Base-by-base conservation (phyloP, 2,797 vertebrate genomes). In the Bradypus variegatus region DNA sequence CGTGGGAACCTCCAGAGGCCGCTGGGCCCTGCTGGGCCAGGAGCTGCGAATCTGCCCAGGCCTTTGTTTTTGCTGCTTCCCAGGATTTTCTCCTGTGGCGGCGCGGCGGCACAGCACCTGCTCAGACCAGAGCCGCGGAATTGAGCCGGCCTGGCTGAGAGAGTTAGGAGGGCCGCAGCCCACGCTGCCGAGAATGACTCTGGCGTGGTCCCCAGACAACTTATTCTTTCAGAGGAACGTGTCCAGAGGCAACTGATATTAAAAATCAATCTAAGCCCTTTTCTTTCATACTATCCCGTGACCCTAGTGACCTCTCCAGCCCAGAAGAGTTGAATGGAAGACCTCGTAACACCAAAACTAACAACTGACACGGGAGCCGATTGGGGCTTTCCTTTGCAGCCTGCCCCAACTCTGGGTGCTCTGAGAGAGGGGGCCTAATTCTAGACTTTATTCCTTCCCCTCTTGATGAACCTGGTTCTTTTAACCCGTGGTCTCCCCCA, bases 61-160 rank as follows among this genome's bases (percentile, higher is more conserved):
- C 48, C 90, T 94, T 94, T 94, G 94, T 95, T 77, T 92, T 76
- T 45, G 0, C 31, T 14, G 58, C 38, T 11, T 10, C 11, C 0
- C 29, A 87, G 77, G 14, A 65, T 91, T 89, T 85, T 31, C 83
- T 62, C 48, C 0, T 0, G 5, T 12, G 60, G 55, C 18, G 3
- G 23, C 31, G 65, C 5, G 8, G 72, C 83, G 25, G 41, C 53
- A 11, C 0, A 2, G 79, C 82, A 60, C 72, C 69, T 62, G 91
- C 89, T 75, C 25, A 9, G 25, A 4, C 5, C 5, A 0, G 15
- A 38, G 29, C 31, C 55, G 7, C 0, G 1, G 70, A 58, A 41
- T 4, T n/a, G 85, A 73, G 80, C 67, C 38, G 10, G 16, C 60
- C 73, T 23, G 21, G n/a, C 85, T 14, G 31, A 50, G 45, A n/a